Base-by-base conservation (phyloP, 2,113 vertebrate species). In the Mastomys coucha region DNA sequence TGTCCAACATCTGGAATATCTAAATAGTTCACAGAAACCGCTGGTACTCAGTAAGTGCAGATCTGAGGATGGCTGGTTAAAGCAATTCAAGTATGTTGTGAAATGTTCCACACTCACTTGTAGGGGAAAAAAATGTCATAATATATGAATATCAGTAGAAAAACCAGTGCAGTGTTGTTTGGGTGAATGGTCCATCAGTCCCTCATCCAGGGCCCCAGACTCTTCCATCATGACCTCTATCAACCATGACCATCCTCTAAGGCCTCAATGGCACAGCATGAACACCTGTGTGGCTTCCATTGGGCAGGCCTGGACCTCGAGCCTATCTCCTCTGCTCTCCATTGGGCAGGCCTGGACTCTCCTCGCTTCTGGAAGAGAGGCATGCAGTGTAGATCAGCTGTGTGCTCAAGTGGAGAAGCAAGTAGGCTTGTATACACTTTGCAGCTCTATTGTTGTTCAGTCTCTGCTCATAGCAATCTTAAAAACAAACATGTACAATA, bases 101-200 rank as follows among this genome's bases (percentile, higher is more conserved):
- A 20, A 20, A 39, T 39, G 56, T 67, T 33, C 19, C 3, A 22
- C 7, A 36, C 3, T 73, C 10, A 78, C 36, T 1, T 17, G 42
- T 13, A n/a, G 4, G 42, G 16, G 5, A 51, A 53, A 8, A 36
- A 24, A 7, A 10, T 58, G 33, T 6, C 22, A 6, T 16, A 36
- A 17, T 14, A 67, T 45, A 39, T 24, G 33, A 56, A 17, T 9
- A 19, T 17, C 75, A 76, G 31, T 2, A 36, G 31, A 13, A 20
- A 10, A 8, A 10, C 13, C 13, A 28, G 4, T 16, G 31, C 2
- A 5, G n/a, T 9, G 45, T 33, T n/a, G 2, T 8, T 26, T n/a
- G 13, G 39, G 39, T 20, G 39, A 11, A 20, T 19, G 42, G 20
- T 17, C 67, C 42, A 39, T 28, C 12, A 5, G n/a, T 24, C 45